These are phyloP conservation scores for Ictalurus punctatus DNA, from an alignment of 2,113 vertebrate genomes.

Conservation along the genomic window DNA sequence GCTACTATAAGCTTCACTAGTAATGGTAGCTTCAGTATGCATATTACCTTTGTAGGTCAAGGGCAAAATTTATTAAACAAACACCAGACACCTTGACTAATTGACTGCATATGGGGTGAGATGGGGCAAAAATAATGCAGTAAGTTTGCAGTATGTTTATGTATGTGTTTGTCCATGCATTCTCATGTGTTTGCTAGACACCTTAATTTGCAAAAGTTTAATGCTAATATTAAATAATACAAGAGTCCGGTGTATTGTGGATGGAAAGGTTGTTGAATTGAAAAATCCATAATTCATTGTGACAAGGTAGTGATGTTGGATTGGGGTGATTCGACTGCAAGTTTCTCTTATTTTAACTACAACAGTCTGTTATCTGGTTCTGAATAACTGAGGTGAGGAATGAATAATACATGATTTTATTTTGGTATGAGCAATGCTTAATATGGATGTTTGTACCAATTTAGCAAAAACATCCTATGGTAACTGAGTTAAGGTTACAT, in stretches of 20 bases:
- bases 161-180: background rate
- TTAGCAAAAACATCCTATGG: background rate
- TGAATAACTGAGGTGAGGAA: background rate
- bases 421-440: background rate
- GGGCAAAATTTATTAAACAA: background rate
- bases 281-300: background rate
- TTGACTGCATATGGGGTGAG: background rate
- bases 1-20: background rate
- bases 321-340: background rate
- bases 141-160: conserved; percentile 3
- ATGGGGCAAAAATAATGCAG: background rate
- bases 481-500: background rate
- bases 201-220: background rate
- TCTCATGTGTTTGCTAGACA: background rate
- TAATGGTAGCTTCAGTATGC: background rate
- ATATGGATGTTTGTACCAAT: background rate
- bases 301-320: background rate
- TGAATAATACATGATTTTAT: background rate
- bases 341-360: background rate
- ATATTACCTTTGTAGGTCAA: background rate
- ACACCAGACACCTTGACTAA: background rate
- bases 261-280: background rate
- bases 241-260: background rate
- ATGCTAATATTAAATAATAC: background rate
- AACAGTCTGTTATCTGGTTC: background rate